These are phyloP conservation scores for Catharus bicknelli DNA, from an alignment of 2,113 vertebrate species.

Conservation along the genomic window DNA sequence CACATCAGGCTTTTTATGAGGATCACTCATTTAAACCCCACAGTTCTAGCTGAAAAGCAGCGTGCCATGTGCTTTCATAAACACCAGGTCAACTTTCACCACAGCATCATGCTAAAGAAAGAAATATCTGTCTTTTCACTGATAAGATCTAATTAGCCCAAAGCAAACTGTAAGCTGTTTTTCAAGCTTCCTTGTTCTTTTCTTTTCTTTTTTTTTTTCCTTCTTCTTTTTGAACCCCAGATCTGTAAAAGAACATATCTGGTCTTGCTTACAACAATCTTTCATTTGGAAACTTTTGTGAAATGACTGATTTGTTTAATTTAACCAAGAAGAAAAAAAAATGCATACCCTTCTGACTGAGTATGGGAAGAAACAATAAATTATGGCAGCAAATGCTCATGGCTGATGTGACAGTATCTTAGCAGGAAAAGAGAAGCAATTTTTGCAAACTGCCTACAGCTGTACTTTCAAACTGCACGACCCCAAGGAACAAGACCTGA, in stretches of 20 bases:
- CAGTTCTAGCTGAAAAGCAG: background rate
- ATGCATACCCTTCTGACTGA: slow-evolving; percentile 7
- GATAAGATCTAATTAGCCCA: slow-evolving; percentile 62
- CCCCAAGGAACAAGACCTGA: slow-evolving; percentile 51
- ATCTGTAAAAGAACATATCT: slow-evolving; percentile 37
- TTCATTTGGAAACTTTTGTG: slow-evolving; percentile 30
- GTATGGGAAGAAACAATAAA: slow-evolving; percentile 38
- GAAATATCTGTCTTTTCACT: background rate
- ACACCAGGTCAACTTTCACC: background rate
- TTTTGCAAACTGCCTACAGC: slow-evolving; percentile 22
- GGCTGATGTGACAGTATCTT: slow-evolving; percentile 37
- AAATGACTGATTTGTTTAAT: slow-evolving; percentile 51
- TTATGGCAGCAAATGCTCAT: background rate
- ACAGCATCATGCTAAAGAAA: slow-evolving; percentile 15
- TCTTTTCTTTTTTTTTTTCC: background rate
- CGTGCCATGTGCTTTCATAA: background rate
- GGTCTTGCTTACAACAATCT: slow-evolving; percentile 60
- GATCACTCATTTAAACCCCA: background rate
- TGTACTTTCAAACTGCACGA: background rate
- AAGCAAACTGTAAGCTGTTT: slow-evolving; percentile 47
- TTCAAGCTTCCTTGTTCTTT: slow-evolving; percentile 23
- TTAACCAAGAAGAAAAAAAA: slow-evolving; percentile 29
- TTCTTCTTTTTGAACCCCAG: slow-evolving; percentile 1
- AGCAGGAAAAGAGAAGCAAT: background rate
- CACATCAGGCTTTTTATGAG: slow-evolving; percentile 11